phyloP scores from a whole-genome alignment of 2,888 invertebrate species.

The Eupithecia inturbata region DNA sequence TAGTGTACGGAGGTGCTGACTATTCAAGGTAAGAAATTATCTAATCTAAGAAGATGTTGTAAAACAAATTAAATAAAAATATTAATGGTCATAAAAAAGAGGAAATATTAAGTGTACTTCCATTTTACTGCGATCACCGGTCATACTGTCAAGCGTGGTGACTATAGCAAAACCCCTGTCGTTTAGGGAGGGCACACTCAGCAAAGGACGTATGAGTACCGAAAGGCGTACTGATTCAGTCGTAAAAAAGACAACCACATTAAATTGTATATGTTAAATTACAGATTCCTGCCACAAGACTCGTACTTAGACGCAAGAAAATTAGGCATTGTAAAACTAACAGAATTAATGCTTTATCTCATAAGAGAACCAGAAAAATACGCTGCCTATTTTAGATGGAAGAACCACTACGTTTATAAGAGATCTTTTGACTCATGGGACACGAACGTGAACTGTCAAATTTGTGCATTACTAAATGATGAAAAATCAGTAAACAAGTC shows the following conservation, averaged over 20 bases:
- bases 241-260: not conserved
- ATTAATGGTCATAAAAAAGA: no score
- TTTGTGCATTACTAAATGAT: constrained; percentile 67
- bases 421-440: constrained; percentile 55
- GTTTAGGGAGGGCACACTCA: not conserved
- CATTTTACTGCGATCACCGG: not conserved
- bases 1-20: constrained; percentile 86
- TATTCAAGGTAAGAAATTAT: constrained; percentile 57
- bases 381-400: constrained; percentile 69
- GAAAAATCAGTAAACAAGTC: constrained; percentile 52
- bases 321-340: constrained; percentile 55
- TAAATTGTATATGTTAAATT: no score
- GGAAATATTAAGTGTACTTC: no score
- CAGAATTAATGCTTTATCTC: constrained; percentile 60
- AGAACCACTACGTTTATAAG: constrained; percentile 67
- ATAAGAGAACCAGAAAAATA: constrained; percentile 63
- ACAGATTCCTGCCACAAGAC: constrained; percentile 72
- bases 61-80: no score
- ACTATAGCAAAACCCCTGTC: not conserved
- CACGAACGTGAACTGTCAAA: constrained; percentile 70
- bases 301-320: constrained; percentile 67
- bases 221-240: not conserved
- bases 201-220: not conserved
- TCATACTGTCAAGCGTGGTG: not conserved
- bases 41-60: not conserved